Base-by-base conservation (phyloP, 2,888 invertebrate genomes). In the Caradrina clavipalpis region DNA sequence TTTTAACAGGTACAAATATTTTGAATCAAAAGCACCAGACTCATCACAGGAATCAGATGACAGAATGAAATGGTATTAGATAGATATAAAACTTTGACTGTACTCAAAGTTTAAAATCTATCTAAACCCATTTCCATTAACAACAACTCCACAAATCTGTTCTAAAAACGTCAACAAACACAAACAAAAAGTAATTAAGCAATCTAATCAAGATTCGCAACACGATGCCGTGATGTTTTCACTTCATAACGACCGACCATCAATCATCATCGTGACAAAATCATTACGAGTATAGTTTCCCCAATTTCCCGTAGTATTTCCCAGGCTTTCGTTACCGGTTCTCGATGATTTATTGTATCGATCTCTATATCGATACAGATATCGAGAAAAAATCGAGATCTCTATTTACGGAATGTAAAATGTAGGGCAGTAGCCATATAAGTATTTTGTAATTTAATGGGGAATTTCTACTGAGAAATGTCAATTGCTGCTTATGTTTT, bases 281-380 rank as follows among this genome's bases (percentile, higher is more conserved):
- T 76, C 73, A 68, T 83, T 78, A 80, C 39, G 26, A 59, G 64
- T n/a, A 50, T 55, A 81, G 70, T 87, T 87, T 87, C 77, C 81
- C 76, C 65, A 82, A 79, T 83, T 83, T 80, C 82, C 81, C 81
- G 81, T 69, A 50, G 58, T 56, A 42, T 81, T 88, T 87, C 88
- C 82, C 87, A 88, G 78, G 85, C 87, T 87, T 88, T 87, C 86
- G 84, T 70, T 55, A 80, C 83, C 74, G 69, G 84, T 77, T 81
- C 50, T 58, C 66, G 58, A 78, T 74, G 66, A 77, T 81, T 80
- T 68, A 73, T 72, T 63, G 67, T 67, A 72, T 75, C 73, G 69
- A 80, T 78, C 68, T 67, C 68, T 65, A 50, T 59, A 73, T 69
- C 66, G 55, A 76, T 53, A 67, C 31, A 61, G 49, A 68, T 64